These are phyloP conservation scores for Phyllotreta striolata DNA, from an alignment of 2,888 invertebrate genomes.

Conservation along the genomic window DNA sequence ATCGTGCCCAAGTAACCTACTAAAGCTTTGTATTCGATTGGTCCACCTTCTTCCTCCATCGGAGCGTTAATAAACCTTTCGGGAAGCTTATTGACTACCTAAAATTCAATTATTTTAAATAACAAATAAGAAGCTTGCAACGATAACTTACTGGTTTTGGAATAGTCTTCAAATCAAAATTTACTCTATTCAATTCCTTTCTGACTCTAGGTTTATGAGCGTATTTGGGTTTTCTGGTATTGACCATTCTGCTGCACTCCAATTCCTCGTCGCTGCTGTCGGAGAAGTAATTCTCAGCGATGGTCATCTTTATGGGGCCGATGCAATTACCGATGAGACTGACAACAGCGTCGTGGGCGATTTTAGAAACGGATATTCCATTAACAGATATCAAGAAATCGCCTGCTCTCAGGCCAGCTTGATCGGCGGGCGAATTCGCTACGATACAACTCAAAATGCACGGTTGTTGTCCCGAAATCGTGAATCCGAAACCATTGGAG, in stretches of 20 bases:
- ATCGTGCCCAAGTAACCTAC: constrained; percentile 96
- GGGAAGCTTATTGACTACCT: constrained; percentile 10
- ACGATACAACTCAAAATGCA: constrained; percentile 95
- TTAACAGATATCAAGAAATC: constrained; percentile 94
- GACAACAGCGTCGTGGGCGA: constrained; percentile 93
- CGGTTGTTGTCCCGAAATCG: constrained; percentile 95
- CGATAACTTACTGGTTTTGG: constrained; percentile 31
- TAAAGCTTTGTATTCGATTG: constrained; percentile 81
- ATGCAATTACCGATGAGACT: constrained; percentile 87
- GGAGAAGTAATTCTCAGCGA: constrained; percentile 86
- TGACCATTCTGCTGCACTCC: constrained; percentile 63
- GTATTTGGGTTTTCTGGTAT: constrained; percentile 69
- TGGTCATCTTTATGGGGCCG: constrained; percentile 83
- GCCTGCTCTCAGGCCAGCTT: constrained; percentile 88
- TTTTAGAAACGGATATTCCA: constrained; percentile 88
- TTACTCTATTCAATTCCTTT: constrained; percentile 38
- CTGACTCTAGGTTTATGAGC: constrained; percentile 62
- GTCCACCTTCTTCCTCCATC: constrained; percentile 61
- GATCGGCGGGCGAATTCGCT: constrained; percentile 87
- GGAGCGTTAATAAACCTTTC: constrained; percentile 42
- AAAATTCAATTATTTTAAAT: neutral
- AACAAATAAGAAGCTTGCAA: constrained; percentile 1
- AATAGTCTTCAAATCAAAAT: constrained; percentile 38
- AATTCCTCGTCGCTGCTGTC: constrained; percentile 85
- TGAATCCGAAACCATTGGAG: constrained; percentile 94